phyloP scores from a whole-genome alignment of 2,797 vertebrate species.

The Cheirogaleus major region DNA sequence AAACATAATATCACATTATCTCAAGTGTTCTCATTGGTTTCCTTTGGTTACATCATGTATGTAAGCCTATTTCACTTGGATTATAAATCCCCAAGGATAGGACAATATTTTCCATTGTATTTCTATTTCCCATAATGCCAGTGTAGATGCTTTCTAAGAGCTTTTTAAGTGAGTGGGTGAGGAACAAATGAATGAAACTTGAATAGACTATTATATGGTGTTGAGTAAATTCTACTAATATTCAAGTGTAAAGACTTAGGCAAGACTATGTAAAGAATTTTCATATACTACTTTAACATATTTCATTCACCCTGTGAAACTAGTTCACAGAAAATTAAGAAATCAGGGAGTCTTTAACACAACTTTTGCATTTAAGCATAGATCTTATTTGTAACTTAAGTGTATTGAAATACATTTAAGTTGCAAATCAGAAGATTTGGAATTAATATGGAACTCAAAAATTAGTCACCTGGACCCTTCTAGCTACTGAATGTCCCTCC shows the following conservation, averaged over 20 bases:
- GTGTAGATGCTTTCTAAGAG: background rate
- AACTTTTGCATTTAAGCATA: background rate
- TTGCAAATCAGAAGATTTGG: background rate
- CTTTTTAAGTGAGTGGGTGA: background rate
- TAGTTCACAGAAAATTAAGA: slow-evolving; percentile 31
- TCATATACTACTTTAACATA: background rate
- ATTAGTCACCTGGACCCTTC: background rate
- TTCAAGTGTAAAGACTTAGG: background rate
- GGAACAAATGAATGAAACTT: background rate
- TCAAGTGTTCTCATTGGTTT: background rate
- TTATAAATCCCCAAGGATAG: slow-evolving; percentile 4
- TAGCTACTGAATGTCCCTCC: background rate
- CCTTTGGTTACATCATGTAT: background rate
- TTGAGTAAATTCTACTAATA: background rate
- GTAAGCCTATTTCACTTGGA: background rate
- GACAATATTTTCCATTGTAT: background rate
- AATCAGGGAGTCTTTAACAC: background rate
- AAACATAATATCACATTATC: background rate
- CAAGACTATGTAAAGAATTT: background rate
- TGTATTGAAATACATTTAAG: background rate
- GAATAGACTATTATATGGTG: background rate
- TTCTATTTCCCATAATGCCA: background rate
- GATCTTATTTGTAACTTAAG: background rate
- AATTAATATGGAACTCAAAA: background rate
- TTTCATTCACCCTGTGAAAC: background rate